Base-by-base conservation (phyloP, 2,888 invertebrate species). In the Anthrax anthrax region DNA sequence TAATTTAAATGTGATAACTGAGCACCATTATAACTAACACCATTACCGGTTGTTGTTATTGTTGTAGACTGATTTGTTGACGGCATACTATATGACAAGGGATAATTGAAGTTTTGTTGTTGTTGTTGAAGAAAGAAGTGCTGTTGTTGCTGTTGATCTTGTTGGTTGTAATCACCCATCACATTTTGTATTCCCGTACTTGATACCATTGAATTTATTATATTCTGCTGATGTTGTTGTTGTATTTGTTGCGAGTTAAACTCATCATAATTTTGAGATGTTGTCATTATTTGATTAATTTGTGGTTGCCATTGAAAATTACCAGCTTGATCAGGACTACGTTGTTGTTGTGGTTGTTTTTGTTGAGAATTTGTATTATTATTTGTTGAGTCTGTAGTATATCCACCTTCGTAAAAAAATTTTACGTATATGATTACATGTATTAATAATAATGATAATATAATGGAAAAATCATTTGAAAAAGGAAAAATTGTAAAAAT, bases 281-380 rank as follows among this genome's bases (percentile, higher is more conserved):
- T 37, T 10, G 37, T 2, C 36, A 18, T 40, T 19, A 40, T 16
- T 4, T 40, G 34, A 36, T 40, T n/a, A 18, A 12, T 32, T 4
- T 12, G 8, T 32, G 29, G 29, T 32, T 45, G 37, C 37, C 37
- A 40, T 40, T 45, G 45, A 9, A 40, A 16, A 40, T 45, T 40
- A 41, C 40, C 45, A 16, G 37, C 50, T 47, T 51, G 52, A 23
- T 54, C 52, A 16, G 51, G 34, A 10, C 41, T 44, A 13, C 52
- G 44, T 32, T 51, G 17, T 42, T 42, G 54, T 42, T 55, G 54
- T 23, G 54, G 52, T 16, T 50, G 54, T 12, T 46, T 41, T 16
- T 37, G 36, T 37, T 51, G 52, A 9, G 50, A 44, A 39, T 4
- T 10, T 38, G 27, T 6, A 18, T 39, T 29, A 44, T 29, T 39